Conservation (phyloP, 2,888 invertebrate species). For the Acanthosepion esculentum region DNA sequence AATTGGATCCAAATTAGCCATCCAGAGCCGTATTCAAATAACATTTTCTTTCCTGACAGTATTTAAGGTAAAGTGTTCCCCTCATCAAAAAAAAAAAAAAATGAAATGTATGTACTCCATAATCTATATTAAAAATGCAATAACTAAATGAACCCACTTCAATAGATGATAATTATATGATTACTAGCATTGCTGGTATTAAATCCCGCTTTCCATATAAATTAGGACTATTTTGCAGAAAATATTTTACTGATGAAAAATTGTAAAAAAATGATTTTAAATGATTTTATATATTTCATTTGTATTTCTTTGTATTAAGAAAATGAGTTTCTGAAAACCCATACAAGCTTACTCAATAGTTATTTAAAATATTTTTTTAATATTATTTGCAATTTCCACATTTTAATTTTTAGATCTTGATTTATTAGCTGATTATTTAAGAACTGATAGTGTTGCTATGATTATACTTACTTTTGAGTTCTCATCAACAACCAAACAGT, state of each 20-base stretch:
- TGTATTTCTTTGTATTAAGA: too few species aligned
- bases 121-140: background rate
- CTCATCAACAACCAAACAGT: background rate
- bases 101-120: background rate
- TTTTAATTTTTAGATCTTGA: background rate
- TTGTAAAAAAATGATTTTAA: too few species aligned
- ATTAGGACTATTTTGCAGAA: too few species aligned
- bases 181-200: too few species aligned
- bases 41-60: conserved; percentile 33
- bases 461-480: background rate
- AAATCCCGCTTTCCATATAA: too few species aligned
- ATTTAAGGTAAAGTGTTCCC: conserved; percentile 14
- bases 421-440: background rate
- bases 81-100: background rate
- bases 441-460: background rate
- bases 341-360: too few species aligned
- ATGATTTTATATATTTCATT: too few species aligned
- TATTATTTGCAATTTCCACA: background rate
- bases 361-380: too few species aligned
- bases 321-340: too few species aligned
- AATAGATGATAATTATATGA: background rate
- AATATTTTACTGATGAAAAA: too few species aligned
- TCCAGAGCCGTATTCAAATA: background rate
- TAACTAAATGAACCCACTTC: background rate
- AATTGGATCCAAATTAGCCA: conserved; percentile 18